These are phyloP conservation scores for Lagocephalus sceleratus DNA, from an alignment of 2,797 vertebrate genomes.

Conservation along the genomic window DNA sequence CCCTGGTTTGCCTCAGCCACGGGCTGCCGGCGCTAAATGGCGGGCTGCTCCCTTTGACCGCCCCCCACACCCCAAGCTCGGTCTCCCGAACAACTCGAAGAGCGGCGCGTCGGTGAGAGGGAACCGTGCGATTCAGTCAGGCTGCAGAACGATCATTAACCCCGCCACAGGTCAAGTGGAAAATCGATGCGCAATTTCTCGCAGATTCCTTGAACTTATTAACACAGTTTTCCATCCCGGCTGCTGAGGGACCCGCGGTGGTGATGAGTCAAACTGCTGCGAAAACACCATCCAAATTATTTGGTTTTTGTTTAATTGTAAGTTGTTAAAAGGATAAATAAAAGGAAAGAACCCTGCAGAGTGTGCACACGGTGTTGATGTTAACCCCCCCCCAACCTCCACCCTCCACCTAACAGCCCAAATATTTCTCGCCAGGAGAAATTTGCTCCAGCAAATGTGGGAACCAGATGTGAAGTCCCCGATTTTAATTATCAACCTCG, in stretches of 20 bases:
- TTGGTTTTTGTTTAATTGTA: constrained; percentile 3
- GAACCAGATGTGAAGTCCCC: constrained; percentile 31
- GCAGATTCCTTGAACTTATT: constrained; percentile 36
- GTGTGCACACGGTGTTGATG: constrained; percentile 45
- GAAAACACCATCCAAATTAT: constrained; percentile 14
- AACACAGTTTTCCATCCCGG: constrained; percentile 12
- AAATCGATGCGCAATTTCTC: constrained; percentile 28
- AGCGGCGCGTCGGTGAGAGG: constrained; percentile 2
- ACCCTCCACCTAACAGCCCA: constrained; percentile 48
- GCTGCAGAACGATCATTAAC: constrained; percentile 33
- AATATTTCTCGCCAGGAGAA: constrained; percentile 50
- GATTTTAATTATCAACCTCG: constrained; percentile 54
- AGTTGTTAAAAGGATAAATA: constrained; percentile 1
- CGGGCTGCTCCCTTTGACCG: no score
- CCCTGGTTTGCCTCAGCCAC: no score
- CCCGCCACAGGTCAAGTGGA: constrained; percentile 30
- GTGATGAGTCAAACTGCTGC: constrained; percentile 10
- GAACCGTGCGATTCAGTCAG: constrained; percentile 23
- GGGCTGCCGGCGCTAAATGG: no score
- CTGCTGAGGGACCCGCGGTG: background rate
- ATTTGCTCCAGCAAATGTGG: constrained; percentile 47
- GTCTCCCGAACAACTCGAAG: no score
- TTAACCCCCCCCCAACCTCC: constrained; percentile 41
- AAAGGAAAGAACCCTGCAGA: constrained; percentile 27
- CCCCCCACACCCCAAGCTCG: no score